Evolutionary conservation across 2,113 vertebrate species (phyloP), one percentile per base, ranked within the genome.

Genomic region (Atherinomorus stipes): DNA sequence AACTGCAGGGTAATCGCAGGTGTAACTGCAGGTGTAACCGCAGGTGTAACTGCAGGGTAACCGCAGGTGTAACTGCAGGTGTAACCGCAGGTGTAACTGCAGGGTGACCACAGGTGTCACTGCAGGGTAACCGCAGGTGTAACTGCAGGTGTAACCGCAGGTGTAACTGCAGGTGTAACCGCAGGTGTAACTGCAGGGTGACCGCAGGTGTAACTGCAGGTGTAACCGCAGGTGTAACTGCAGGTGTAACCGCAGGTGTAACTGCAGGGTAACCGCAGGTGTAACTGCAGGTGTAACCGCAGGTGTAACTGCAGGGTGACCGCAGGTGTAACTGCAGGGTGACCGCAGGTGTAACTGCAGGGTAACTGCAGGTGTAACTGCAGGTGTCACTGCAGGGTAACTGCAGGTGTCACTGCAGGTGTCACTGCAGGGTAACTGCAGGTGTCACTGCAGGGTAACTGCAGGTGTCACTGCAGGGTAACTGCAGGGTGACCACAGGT

Each of bases 401-500:
- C 18, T 19, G 5, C 44, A 47, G 44, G 9, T 37, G 12, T 49
- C 37, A 50, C 37, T 7, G 0, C n/a, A 7, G 4, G 3, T 34
- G 11, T 52, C n/a, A 13, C n/a, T 60, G 1, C 78, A 94, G 93
- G n/a, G n/a, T n/a, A n/a, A n/a, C n/a, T n/a, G n/a, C 3, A 28
- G 28, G 28, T 3, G 19, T 18, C 6, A 18, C 18, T 19, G 5
- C 44, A 47, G 44, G 9, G 12, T 49, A 49, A 50, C 37, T 7
- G 0, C n/a, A 7, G 4, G 3, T 34, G 11, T 52, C n/a, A 13
- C n/a, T 60, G 1, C 78, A 94, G 93, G n/a, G n/a, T n/a, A n/a
- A n/a, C n/a, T n/a, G n/a, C n/a, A n/a, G n/a, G n/a, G n/a, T n/a
- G n/a, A n/a, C n/a, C n/a, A n/a, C 3, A 28, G 28, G 28, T 3